phyloP scores from a whole-genome alignment of 1,140 invertebrate species.

The Rhagoletis pomonella region DNA sequence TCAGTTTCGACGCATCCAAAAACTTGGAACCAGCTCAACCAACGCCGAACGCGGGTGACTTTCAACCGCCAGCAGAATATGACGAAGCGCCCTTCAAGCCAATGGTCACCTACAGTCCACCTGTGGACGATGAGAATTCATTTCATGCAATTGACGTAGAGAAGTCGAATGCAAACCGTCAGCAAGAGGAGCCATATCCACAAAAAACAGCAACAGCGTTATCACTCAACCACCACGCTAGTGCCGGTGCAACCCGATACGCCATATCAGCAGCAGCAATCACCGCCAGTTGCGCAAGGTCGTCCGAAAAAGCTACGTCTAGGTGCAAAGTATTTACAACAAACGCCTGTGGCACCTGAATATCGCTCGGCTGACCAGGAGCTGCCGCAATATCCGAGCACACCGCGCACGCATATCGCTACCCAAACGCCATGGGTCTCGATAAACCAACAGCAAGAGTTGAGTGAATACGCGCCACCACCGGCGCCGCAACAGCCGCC shows the following conservation, averaged over 20 bases:
- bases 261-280: neutral
- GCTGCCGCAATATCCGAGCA: constrained; percentile 60
- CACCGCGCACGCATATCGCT: constrained; percentile 55
- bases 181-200: constrained; percentile 57
- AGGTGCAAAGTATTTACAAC: constrained; percentile 56
- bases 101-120: constrained; percentile 79
- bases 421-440: constrained; percentile 59
- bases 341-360: neutral
- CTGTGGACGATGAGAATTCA: constrained; percentile 76
- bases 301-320: constrained; percentile 51
- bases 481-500: constrained; percentile 51
- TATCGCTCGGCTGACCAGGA: constrained; percentile 53
- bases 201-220: constrained; percentile 55
- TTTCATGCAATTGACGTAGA: constrained; percentile 75
- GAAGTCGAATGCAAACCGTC: constrained; percentile 50
- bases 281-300: neutral
- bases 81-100: constrained; percentile 78
- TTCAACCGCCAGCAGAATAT: constrained; percentile 76
- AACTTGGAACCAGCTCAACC: constrained; percentile 69
- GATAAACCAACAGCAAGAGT: constrained; percentile 53
- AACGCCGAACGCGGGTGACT: constrained; percentile 60
- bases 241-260: constrained; percentile 45
- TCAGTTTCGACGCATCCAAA: constrained; percentile 76
- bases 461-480: constrained; percentile 32
- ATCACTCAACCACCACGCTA: constrained; percentile 58